Base-by-base conservation (phyloP, 2,888 invertebrate species). In the Ichneumoninae sp. region DNA sequence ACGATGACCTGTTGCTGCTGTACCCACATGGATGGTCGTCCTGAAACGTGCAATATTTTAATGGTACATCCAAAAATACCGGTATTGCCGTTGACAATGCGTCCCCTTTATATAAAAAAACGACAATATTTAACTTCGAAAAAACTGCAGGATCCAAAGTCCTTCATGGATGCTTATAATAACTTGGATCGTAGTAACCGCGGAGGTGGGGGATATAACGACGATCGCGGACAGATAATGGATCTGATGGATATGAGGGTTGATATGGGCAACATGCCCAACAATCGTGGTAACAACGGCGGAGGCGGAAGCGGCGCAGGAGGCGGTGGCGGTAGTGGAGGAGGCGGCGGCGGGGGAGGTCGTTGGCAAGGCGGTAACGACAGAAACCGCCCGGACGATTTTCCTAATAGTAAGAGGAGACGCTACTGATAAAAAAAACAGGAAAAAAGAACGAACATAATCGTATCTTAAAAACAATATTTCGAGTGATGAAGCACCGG, bases 381-480 rank as follows among this genome's bases (percentile, higher is more conserved):
- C 92, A 95, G 95, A 94, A 95, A 95, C 85, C 95, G 95, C 92
- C 95, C 94, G 93, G 94, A 95, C 93, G 96, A 96, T 94, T 96
- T 96, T 94, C 96, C 94, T 93, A 96, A 96, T 91, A 95, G 95
- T 94, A 96, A 96, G 94, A 95, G 96, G 89, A 95, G 96, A 92
- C 95, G 96, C 88, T 96, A 95, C 93, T 96, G 95, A 89, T 57
- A 87, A 33, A 36, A 70, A 50, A 44, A 60, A 83, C 68, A 52
- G 3, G 73, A 73, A 47, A 66, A 50, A 19, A 44, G 40, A 54
- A 47, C 3, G 22, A 47, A 69, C 79, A 71, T 26, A 60, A 81
- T 75, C 69, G 57, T 68, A 74, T 50, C 7, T n/a, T 30, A n/a
- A 54, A n/a, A 52, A 36, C 26, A 52, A 33, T 7, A 70, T 33